Base-by-base conservation (phyloP, 2,797 vertebrate species). In the Lepilemur septentrionalis region DNA sequence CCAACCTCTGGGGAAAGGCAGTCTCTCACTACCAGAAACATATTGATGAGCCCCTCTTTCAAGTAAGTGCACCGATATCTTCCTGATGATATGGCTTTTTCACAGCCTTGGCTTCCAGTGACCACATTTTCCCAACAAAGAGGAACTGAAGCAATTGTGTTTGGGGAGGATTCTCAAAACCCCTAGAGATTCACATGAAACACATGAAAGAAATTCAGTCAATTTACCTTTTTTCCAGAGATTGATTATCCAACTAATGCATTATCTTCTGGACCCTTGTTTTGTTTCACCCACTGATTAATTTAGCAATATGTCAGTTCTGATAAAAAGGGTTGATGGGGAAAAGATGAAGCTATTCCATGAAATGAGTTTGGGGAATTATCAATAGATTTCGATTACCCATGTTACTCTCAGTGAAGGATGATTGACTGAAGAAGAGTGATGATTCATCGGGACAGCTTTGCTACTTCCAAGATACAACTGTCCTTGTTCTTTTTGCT, bases 301-400 rank as follows among this genome's bases (percentile, higher is more conserved):
- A 93, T 55, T 96, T 88, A 95, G 41, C n/a, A 90, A 52, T 65
- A 35, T 89, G 32, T 90, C 84, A 70, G 61, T 70, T 95, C 67
- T 75, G 78, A 94, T 76, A 35, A 92, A 75, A 76, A 57, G 63
- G 10, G 70, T 89, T 85, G 20, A 57, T 76, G 28, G 72, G 5
- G n/a, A 94, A 82, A 89, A 85, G 65, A 81, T 80, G 72, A 88
- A 72, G 18, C 41, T 79, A 82, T 70, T 78, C 43, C 0, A n/a
- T 73, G 67, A 81, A 67, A 85, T 75, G 25, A 65, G 50, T 92
- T 48, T 97, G 63, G 46, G 38, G 38, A 94, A 93, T 94, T 95
- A 30, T n/a, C 55, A 50, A 4, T 7, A 79, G 78, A 79, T 86
- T 96, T 93, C 88, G 89, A 32, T 72, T 48, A 73, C 18, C 41